phyloP scores from a whole-genome alignment of 2,888 invertebrate species.

The Dynastes tityus region DNA sequence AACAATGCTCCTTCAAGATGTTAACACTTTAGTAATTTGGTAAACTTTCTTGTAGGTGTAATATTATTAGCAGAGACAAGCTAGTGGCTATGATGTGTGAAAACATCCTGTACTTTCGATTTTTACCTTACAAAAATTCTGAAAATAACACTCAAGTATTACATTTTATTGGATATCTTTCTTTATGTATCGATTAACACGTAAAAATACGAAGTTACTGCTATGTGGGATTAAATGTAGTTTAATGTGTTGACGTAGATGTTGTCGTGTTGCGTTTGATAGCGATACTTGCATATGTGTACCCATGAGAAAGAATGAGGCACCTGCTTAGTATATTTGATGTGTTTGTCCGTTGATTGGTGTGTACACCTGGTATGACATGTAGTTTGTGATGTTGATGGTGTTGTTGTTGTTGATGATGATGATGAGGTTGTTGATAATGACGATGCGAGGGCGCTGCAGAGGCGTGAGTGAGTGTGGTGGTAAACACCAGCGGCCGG shows the following conservation, averaged over 20 bases:
- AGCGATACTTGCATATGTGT: conserved; percentile 32
- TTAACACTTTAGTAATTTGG: too few relatives aligned
- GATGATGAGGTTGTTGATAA: conserved; percentile 36
- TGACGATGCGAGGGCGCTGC: conserved; percentile 43
- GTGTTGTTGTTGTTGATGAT: conserved; percentile 28
- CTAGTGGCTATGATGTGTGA: too few relatives aligned
- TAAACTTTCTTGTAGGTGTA: too few relatives aligned
- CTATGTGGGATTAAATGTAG: conserved; percentile 46
- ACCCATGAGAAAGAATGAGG: conserved; percentile 34
- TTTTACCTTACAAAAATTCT: too few relatives aligned
- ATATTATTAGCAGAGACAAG: too few relatives aligned
- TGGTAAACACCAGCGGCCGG: conserved; percentile 58
- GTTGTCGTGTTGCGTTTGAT: conserved; percentile 36
- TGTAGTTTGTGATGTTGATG: conserved; percentile 30
- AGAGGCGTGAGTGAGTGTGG: conserved; percentile 54
- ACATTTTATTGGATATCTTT: conserved; percentile 1
- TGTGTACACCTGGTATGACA: conserved; percentile 30
- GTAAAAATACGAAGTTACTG: background rate
- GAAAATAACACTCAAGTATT: too few relatives aligned
- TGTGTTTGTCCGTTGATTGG: conserved; percentile 31
- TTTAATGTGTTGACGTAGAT: conserved; percentile 47
- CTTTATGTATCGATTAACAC: conserved; percentile 16
- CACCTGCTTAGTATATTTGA: conserved; percentile 27
- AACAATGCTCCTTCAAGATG: too few relatives aligned
- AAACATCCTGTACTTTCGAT: too few relatives aligned